phyloP scores from a whole-genome alignment of 1,140 invertebrate genomes.

The Pseudomyrmex cubaensis region DNA sequence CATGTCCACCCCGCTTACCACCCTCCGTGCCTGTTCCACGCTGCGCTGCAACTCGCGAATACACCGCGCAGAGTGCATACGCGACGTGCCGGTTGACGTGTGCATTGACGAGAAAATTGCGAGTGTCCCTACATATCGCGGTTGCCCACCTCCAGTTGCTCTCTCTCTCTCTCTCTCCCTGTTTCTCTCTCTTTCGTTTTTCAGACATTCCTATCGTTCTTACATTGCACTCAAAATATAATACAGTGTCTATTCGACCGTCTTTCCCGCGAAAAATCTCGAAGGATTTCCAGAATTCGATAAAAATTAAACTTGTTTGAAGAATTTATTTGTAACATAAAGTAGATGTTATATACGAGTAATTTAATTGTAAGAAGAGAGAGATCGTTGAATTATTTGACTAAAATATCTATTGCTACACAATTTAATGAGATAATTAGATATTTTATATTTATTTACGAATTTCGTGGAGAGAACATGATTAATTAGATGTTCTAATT shows the following conservation, averaged over 20 bases:
- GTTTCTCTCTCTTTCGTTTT: constrained; percentile 1
- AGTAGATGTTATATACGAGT: neutral
- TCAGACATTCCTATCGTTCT: constrained; percentile 23
- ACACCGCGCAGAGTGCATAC: constrained; percentile 58
- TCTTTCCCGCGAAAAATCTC: constrained; percentile 25
- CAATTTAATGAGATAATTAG: too few relatives aligned
- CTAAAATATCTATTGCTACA: too few relatives aligned
- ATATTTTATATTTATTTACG: too few relatives aligned
- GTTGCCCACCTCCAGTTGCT: constrained; percentile 13
- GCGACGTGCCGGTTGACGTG: constrained; percentile 59
- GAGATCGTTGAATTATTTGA: too few relatives aligned
- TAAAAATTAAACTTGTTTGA: neutral
- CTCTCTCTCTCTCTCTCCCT: neutral
- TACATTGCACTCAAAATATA: constrained; percentile 27
- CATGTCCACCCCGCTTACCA: constrained; percentile 42
- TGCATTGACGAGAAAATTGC: constrained; percentile 76
- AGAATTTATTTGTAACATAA: constrained; percentile 16
- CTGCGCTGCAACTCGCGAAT: constrained; percentile 48
- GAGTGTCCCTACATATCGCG: constrained; percentile 54
- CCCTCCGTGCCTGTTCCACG: neutral
- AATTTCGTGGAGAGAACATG: neutral
- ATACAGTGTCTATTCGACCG: constrained; percentile 11
- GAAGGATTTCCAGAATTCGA: constrained; percentile 12
- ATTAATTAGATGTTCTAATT: neutral
- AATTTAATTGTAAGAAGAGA: neutral